Percentiles rank a stretch among this genome's conserved stretches.
Conservation (phyloP, 2,113 vertebrate species). For the Pseudonaja textilis region DNA sequence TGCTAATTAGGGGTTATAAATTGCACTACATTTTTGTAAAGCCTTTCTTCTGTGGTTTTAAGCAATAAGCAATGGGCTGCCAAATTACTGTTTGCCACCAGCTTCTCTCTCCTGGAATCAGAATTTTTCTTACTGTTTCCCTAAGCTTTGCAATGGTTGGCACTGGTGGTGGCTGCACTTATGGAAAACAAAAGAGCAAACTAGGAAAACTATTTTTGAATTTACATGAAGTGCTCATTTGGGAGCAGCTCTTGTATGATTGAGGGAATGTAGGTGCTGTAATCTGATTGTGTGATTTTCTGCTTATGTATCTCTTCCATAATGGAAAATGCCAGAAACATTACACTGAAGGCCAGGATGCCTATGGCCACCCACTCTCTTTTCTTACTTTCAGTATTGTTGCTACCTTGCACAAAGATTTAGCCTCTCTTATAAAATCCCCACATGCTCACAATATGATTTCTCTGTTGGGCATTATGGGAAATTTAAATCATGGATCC, state of each 20-base stretch:
- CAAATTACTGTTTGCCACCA: not conserved
- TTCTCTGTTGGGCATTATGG: not conserved
- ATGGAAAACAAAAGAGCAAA: not conserved
- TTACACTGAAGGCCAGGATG: not conserved
- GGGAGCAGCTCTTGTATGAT: not conserved
- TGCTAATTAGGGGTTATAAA: conserved; percentile 66
- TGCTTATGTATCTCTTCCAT: not conserved
- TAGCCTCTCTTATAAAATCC: not conserved
- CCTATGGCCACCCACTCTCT: no score
- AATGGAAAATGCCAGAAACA: not conserved
- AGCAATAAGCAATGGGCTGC: not conserved
- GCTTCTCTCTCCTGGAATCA: not conserved
- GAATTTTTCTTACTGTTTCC: not conserved
- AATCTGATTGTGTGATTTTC: not conserved
- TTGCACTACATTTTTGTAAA: conserved; percentile 55
- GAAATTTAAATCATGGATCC: not conserved
- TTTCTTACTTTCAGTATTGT: not conserved
- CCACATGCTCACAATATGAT: not conserved
- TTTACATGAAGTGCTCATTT: not conserved
- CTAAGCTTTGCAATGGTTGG: not conserved
- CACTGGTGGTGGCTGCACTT: not conserved
- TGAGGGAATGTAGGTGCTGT: not conserved
- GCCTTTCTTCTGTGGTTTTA: conserved; percentile 14
- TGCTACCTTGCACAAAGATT: not conserved
- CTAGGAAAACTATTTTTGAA: not conserved